Evolutionary conservation across 2,113 vertebrate genomes (phyloP).

Genomic region (Zingel zingel): DNA sequence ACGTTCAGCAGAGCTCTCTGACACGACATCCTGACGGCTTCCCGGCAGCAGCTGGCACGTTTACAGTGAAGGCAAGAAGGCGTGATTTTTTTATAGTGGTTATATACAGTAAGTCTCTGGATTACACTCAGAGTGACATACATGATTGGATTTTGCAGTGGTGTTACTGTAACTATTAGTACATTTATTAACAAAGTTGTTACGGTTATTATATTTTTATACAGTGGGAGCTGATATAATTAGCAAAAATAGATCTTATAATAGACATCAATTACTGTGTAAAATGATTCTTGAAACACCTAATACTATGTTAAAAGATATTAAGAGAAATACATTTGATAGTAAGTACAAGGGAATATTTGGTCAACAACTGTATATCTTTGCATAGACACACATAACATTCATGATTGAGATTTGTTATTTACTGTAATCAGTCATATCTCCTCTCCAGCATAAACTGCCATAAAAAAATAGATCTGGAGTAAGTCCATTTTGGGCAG

Average conservation of each 20-base stretch:
- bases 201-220: too few relatives aligned
- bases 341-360: not conserved
- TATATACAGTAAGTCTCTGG: not conserved
- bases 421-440: not conserved
- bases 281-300: not conserved
- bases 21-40: not conserved
- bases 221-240: not conserved
- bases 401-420: too few relatives aligned
- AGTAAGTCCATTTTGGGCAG: not conserved
- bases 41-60: not conserved
- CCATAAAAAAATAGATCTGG: not conserved
- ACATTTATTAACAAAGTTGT: not conserved
- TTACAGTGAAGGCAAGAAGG: fast-evolving
- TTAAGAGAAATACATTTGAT: not conserved
- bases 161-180: not conserved
- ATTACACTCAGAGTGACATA: slow-evolving; percentile 31
- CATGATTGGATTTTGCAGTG: too few relatives aligned
- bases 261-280: not conserved
- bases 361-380: not conserved
- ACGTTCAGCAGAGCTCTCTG: not conserved
- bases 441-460: not conserved
- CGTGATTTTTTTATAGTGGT: slow-evolving; percentile 15
- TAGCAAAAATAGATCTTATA: not conserved
- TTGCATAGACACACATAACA: not conserved
- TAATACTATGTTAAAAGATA: not conserved